phyloP scores from a whole-genome alignment of 2,888 invertebrate species.

The Amorpha juglandis region DNA sequence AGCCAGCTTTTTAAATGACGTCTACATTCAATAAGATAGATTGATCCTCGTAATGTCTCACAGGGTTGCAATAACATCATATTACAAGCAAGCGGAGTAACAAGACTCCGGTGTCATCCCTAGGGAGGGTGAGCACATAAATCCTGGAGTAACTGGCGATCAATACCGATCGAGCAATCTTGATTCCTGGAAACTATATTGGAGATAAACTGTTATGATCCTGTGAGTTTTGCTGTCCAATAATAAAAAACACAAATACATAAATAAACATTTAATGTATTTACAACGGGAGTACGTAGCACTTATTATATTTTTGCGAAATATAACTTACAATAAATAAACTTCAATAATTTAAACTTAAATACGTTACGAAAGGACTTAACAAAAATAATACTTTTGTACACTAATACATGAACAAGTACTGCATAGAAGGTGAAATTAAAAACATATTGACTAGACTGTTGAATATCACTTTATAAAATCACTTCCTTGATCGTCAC shows the following conservation, averaged over 20 bases:
- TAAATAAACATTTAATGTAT: slow-evolving; percentile 54
- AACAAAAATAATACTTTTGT: slow-evolving; percentile 26
- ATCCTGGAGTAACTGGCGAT: slow-evolving; percentile 15
- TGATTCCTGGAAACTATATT: neutral
- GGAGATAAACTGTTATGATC: neutral
- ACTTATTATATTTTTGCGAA: slow-evolving; percentile 71
- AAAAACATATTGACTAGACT: slow-evolving; percentile 48
- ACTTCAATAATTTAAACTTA: slow-evolving; percentile 16
- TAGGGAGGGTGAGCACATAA: slow-evolving; percentile 8
- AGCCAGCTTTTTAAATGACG: too few species aligned
- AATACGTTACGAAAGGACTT: slow-evolving; percentile 27
- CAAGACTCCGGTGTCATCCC: neutral
- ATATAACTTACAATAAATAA: slow-evolving; percentile 40
- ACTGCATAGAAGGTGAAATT: slow-evolving; percentile 26
- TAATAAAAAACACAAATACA: slow-evolving; percentile 31
- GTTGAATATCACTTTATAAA: slow-evolving; percentile 33
- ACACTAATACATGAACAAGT: slow-evolving; percentile 30
- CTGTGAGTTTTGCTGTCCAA: neutral
- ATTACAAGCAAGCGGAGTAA: slow-evolving; percentile 7
- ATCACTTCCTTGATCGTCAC: slow-evolving; percentile 2
- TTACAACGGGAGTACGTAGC: slow-evolving; percentile 71
- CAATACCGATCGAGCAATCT: slow-evolving; percentile 10
- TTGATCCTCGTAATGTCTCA: neutral
- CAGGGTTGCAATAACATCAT: slow-evolving; percentile 1
- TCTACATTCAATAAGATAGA: neutral